Percentiles rank a stretch among this genome's conserved stretches.
Conservation (phyloP, 2,888 invertebrate genomes). For the Caenorhabditis afra region DNA sequence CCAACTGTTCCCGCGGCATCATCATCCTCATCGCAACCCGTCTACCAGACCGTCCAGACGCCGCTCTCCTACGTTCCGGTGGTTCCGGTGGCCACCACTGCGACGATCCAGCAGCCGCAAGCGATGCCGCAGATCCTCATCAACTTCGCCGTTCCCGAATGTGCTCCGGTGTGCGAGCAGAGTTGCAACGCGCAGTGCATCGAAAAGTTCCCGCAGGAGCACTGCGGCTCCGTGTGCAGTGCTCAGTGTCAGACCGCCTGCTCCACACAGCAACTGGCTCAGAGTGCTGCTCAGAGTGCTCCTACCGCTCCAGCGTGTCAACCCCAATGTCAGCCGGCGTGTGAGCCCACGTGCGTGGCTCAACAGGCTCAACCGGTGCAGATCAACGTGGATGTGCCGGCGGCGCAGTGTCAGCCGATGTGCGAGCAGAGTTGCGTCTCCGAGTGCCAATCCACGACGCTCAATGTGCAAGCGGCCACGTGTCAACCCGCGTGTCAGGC, state of each 20-base stretch:
- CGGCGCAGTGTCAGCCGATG: slow-evolving; percentile 55
- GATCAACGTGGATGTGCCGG: slow-evolving; percentile 44
- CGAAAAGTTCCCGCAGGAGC: slow-evolving; percentile 66
- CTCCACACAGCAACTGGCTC: slow-evolving; percentile 15
- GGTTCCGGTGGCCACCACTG: slow-evolving; percentile 33
- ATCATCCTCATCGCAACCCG: too few relatives aligned
- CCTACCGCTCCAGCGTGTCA: slow-evolving; percentile 36
- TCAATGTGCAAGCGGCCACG: slow-evolving; percentile 53
- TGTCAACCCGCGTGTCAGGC: slow-evolving; percentile 63
- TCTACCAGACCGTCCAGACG: slow-evolving; percentile 38
- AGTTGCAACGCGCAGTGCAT: slow-evolving; percentile 69
- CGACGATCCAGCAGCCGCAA: slow-evolving; percentile 4
- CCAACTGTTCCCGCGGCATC: slow-evolving; percentile 8
- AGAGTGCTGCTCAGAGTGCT: slow-evolving; percentile 10
- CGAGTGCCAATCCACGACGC: slow-evolving; percentile 56
- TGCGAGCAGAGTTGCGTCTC: slow-evolving; percentile 62
- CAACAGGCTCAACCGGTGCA: slow-evolving; percentile 47
- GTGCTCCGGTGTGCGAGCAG: slow-evolving; percentile 69
- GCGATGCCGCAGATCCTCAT: slow-evolving; percentile 46
- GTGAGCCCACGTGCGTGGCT: slow-evolving; percentile 59
- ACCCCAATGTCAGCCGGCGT: slow-evolving; percentile 62
- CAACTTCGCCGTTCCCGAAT: slow-evolving; percentile 67
- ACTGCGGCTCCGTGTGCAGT: slow-evolving; percentile 64
- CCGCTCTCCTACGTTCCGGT: slow-evolving; percentile 50
- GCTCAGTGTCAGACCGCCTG: slow-evolving; percentile 63